Evolutionary conservation across 1,140 invertebrate species (phyloP).

Genomic region (Chironomus striatipennis): DNA sequence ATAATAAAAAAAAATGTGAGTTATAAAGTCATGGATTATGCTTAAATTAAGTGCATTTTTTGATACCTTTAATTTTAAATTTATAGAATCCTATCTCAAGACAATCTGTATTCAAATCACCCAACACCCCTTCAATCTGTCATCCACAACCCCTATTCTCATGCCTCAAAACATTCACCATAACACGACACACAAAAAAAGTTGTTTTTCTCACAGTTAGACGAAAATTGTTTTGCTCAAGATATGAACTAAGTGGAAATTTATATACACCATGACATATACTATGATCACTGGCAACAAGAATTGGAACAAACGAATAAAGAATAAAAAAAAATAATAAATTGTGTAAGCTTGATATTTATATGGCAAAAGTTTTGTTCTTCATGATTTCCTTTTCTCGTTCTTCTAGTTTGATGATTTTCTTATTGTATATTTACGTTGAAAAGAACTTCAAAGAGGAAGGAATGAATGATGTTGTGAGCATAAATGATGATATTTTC

Average conservation of each 20-base stretch:
- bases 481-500: neutral
- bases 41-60: no score
- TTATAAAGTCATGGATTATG: no score
- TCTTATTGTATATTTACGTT: neutral
- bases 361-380: neutral
- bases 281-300: neutral
- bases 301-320: neutral
- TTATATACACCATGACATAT: neutral
- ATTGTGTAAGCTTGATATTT: neutral
- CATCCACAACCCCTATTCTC: no score
- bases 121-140: no score
- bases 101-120: no score
- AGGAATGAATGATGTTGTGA: neutral
- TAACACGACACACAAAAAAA: neutral
- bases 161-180: no score
- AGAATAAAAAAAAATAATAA: neutral
- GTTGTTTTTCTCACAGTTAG: neutral
- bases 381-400: neutral
- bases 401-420: neutral
- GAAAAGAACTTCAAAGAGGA: neutral
- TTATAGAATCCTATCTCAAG: no score
- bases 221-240: neutral
- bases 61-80: no score
- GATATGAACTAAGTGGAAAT: neutral
- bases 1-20: neutral